These are phyloP conservation scores for Thalassaphorura encarpata DNA, from an alignment of 1,140 invertebrate genomes.

Conservation along the genomic window DNA sequence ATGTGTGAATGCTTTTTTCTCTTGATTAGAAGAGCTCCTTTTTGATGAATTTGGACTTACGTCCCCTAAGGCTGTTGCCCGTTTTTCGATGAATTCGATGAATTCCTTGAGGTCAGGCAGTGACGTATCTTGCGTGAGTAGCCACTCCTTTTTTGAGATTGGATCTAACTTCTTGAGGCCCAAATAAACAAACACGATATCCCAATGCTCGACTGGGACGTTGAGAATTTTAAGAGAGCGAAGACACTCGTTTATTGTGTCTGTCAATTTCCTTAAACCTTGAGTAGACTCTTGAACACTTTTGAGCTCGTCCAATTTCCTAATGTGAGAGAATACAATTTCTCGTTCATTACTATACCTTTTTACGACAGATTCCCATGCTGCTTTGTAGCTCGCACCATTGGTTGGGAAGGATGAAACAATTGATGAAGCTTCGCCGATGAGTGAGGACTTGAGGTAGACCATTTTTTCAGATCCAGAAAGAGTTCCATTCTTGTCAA, in stretches of 20 bases:
- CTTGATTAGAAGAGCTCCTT: too few relatives aligned
- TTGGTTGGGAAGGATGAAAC: background rate
- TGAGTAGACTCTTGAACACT: background rate
- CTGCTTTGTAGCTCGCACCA: background rate
- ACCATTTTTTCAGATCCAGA: background rate
- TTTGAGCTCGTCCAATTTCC: background rate
- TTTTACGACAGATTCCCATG: background rate
- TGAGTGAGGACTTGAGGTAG: slow-evolving; percentile 4
- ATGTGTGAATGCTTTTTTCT: too few relatives aligned
- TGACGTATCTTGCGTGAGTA: background rate
- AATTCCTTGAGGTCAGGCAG: background rate
- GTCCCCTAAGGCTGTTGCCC: background rate
- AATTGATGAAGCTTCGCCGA: slow-evolving; percentile 3
- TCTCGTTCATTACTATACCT: background rate
- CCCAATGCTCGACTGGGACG: background rate
- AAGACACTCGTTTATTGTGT: background rate
- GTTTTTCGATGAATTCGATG: background rate
- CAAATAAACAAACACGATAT: background rate
- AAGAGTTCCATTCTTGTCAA: background rate
- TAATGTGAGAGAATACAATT: background rate
- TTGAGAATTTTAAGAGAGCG: background rate
- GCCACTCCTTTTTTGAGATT: background rate
- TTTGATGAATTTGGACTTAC: background rate
- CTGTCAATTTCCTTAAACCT: background rate
- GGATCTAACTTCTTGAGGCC: background rate